Percentiles rank a stretch among this genome's conserved stretches.
phyloP scores from a whole-genome alignment of 2,888 invertebrate genomes.

The Drosophila neotestacea region DNA sequence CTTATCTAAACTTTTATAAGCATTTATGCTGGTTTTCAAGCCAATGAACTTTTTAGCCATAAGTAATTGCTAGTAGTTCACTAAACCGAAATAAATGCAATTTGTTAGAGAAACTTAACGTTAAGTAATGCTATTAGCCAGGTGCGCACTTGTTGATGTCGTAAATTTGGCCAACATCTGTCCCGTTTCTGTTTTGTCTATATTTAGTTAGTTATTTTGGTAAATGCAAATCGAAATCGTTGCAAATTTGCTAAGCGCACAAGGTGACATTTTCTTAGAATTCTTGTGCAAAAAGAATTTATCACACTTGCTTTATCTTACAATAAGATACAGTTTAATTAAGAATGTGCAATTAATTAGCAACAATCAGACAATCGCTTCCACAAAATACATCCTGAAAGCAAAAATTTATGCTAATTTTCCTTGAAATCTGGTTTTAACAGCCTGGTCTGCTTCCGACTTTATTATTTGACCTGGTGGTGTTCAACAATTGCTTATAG shows the following conservation, averaged over 20 bases:
- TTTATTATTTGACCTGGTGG: neutral
- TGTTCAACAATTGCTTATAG: neutral
- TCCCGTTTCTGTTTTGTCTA: constrained; percentile 23
- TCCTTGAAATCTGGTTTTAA: neutral
- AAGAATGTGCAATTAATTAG: constrained; percentile 10
- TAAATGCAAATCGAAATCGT: constrained; percentile 13
- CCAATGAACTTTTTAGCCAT: constrained; percentile 42
- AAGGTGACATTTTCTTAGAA: constrained; percentile 44
- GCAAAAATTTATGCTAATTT: neutral
- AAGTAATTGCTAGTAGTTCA: constrained; percentile 23
- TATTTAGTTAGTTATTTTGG: constrained; percentile 33
- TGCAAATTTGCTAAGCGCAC: constrained; percentile 27
- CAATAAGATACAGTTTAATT: constrained; percentile 11
- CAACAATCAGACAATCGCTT: constrained; percentile 4
- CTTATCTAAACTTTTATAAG: neutral
- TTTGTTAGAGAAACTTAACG: constrained; percentile 6
- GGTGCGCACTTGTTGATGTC: constrained; percentile 17
- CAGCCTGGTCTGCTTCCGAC: neutral
- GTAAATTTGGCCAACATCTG: constrained; percentile 24
- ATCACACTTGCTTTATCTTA: constrained; percentile 17
- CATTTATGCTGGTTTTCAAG: constrained; percentile 5
- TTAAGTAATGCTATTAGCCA: constrained; percentile 29
- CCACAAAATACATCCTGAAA: neutral
- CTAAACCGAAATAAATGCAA: constrained; percentile 26
- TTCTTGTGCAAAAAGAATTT: constrained; percentile 30